These are phyloP conservation scores for Bovichtus variegatus DNA, from an alignment of 2,797 vertebrate genomes.

Conservation along the genomic window DNA sequence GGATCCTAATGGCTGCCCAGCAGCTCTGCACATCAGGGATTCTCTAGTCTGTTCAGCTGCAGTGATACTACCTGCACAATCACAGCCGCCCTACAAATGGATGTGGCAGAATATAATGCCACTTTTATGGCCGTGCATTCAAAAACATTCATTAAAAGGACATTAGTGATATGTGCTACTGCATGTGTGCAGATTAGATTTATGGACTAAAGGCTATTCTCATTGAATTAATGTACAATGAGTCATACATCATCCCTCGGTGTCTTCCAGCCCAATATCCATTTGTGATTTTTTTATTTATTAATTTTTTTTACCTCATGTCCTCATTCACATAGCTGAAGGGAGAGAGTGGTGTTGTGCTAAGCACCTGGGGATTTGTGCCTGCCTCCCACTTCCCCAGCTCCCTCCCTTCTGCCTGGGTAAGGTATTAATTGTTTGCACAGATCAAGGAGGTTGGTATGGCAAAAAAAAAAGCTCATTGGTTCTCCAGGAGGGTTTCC, in stretches of 20 bases:
- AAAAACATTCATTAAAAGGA: constrained; percentile 80
- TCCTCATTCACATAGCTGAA: constrained; percentile 58
- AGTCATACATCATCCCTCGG: constrained; percentile 64
- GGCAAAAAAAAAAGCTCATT: constrained; percentile 67
- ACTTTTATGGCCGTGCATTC: constrained; percentile 68
- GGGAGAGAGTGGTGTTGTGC: constrained; percentile 50
- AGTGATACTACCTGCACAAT: constrained; percentile 18
- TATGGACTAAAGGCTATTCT: constrained; percentile 66
- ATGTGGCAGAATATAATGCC: constrained; percentile 58
- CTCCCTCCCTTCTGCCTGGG: constrained; percentile 54
- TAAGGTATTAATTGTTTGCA: constrained; percentile 86
- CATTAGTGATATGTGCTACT: constrained; percentile 62
- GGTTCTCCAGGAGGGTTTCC: constrained; percentile 84
- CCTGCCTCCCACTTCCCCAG: constrained; percentile 46
- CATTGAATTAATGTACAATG: constrained; percentile 69
- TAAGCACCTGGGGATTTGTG: constrained; percentile 79
- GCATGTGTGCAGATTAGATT: constrained; percentile 66
- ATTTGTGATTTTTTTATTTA: constrained; percentile 51
- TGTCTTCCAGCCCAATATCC: constrained; percentile 63
- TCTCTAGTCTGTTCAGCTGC: constrained; percentile 38
- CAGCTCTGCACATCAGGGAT: constrained; percentile 41
- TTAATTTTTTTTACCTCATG: constrained; percentile 47
- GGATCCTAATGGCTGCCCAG: constrained; percentile 65
- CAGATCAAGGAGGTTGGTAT: constrained; percentile 67
- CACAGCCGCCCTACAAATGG: constrained; percentile 49